Conservation (phyloP, 2,113 vertebrate genomes). For the Hippolais icterina region DNA sequence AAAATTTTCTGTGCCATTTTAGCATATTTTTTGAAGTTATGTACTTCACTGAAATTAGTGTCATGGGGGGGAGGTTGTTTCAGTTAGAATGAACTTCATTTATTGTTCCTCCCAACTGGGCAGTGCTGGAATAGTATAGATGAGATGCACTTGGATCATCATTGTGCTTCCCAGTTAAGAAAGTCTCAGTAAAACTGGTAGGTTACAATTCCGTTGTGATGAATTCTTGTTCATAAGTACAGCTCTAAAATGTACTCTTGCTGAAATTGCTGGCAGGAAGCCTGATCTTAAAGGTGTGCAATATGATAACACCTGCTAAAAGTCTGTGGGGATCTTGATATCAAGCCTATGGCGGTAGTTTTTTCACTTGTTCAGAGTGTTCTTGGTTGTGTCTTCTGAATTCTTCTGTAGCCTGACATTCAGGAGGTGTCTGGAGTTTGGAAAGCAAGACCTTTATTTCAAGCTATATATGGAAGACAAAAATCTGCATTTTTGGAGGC, state of each 20-base stretch:
- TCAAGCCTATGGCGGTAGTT: neutral
- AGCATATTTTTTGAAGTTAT: neutral
- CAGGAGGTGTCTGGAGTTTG: neutral
- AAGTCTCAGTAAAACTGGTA: neutral
- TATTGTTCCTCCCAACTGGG: neutral
- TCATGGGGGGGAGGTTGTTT: accelerated
- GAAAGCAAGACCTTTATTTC: neutral
- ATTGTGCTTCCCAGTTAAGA: neutral
- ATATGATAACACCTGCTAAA: neutral
- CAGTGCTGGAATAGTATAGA: accelerated
- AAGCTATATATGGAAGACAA: neutral
- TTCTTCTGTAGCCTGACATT: neutral
- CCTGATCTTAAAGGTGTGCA: neutral
- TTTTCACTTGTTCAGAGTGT: neutral
- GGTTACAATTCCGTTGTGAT: neutral
- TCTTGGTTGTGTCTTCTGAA: neutral
- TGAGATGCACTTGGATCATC: neutral
- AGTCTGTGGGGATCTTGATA: neutral
- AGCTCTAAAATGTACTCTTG: neutral
- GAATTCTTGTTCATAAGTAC: neutral
- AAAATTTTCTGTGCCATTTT: neutral
- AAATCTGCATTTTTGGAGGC: neutral
- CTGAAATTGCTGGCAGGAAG: neutral
- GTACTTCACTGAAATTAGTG: neutral
- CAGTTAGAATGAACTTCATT: neutral